Conservation (phyloP, 2,113 vertebrate species). For the Polypterus bichir region DNA sequence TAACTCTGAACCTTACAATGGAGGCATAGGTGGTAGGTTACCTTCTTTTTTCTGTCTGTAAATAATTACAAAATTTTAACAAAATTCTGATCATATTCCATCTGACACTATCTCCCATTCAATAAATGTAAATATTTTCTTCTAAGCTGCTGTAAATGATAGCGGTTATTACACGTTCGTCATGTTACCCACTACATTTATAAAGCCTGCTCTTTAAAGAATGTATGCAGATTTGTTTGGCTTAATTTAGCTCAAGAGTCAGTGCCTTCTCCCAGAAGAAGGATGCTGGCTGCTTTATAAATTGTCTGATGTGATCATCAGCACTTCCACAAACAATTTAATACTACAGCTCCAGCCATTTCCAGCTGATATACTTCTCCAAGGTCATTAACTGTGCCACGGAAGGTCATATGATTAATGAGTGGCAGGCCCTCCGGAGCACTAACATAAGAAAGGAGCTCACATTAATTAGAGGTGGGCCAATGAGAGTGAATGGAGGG, state of each 20-base stretch:
- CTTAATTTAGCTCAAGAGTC: no score
- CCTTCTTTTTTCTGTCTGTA: no score
- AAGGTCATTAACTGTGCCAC: slow-evolving; percentile 98
- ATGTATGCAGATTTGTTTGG: not conserved
- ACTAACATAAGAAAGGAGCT: slow-evolving; percentile 77
- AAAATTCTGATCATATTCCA: no score
- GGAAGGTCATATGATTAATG: slow-evolving; percentile 98
- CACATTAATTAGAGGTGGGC: slow-evolving; percentile 88
- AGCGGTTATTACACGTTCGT: slow-evolving; percentile 19
- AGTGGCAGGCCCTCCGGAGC: slow-evolving; percentile 86
- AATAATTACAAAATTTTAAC: no score
- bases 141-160: no score
- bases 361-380: slow-evolving; percentile 98
- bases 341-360: slow-evolving; percentile 92
- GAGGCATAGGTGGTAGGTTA: no score
- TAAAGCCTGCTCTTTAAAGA: no score
- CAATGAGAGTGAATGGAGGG: slow-evolving; percentile 70
- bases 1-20: no score
- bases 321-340: slow-evolving; percentile 99
- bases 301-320: slow-evolving; percentile 94
- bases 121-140: no score
- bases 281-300: slow-evolving; percentile 76
- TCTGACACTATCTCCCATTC: no score
- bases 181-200: slow-evolving; percentile 30
- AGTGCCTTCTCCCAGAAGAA: slow-evolving; percentile 30